A percentile compares a stretch with the other conserved stretches of the same genome.
phyloP scores from a whole-genome alignment of 2,888 invertebrate species.

The Trachelus tabidus region DNA sequence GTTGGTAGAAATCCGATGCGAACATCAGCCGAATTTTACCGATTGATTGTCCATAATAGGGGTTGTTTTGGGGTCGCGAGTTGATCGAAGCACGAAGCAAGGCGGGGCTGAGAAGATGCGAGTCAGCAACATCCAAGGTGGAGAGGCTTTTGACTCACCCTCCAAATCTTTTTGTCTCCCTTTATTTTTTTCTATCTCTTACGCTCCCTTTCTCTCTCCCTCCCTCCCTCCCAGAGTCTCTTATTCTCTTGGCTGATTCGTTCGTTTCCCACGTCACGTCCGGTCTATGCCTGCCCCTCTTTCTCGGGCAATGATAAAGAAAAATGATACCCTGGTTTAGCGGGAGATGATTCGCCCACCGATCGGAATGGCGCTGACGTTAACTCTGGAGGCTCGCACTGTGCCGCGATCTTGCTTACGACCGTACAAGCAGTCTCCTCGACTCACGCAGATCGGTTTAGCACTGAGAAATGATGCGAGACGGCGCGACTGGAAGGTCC shows the following conservation, averaged over 20 bases:
- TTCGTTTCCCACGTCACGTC: neutral
- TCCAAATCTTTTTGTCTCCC: neutral
- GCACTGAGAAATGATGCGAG: neutral
- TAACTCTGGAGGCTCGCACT: neutral
- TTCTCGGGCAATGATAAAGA: conserved; percentile 58
- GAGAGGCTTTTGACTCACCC: neutral
- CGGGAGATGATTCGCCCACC: neutral
- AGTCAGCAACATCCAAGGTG: conserved; percentile 57
- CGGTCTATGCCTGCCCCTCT: conserved; percentile 30
- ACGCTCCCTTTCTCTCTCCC: no score
- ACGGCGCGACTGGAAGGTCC: neutral
- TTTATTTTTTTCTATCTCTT: neutral
- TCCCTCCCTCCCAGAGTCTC: neutral
- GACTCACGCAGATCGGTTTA: neutral
- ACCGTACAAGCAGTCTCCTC: neutral
- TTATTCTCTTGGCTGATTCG: neutral
- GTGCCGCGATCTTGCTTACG: neutral
- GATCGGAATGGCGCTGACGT: neutral
- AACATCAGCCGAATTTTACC: conserved; percentile 33
- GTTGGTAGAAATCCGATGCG: neutral
- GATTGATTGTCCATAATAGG: conserved; percentile 5
- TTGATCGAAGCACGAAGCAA: conserved; percentile 56
- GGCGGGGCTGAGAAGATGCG: conserved; percentile 61
- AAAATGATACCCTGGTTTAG: conserved; percentile 58
- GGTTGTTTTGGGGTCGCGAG: conserved; percentile 4